Evolutionary conservation across 2,888 invertebrate species (phyloP), one percentile per base, ranked within the genome.

Genomic region (Mythimna vitellina): DNA sequence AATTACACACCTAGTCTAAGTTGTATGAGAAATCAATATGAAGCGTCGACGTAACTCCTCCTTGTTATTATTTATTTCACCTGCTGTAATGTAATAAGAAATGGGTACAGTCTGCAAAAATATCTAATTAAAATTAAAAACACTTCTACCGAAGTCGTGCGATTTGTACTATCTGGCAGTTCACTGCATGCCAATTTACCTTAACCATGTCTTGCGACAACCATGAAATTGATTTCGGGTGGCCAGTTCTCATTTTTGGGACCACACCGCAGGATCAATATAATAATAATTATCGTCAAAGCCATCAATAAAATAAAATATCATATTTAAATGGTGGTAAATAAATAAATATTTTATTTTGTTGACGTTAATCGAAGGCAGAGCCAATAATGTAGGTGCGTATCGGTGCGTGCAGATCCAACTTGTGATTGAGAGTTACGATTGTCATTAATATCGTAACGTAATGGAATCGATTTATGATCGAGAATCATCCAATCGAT

Each of bases 391-490:
- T 84, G 86, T 88, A 87, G 86, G 87, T 88, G 89, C 87, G 87
- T 89, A 88, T 88, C 87, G 80, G 83, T 88, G 89, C 89, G 87
- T 88, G 90, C 90, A 88, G 89, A 89, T 91, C 88, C 89, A 87
- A 89, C 87, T 88, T 89, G 91, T 92, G 93, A 94, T 93, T 92
- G 90, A 93, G 92, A 94, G 92, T 93, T 94, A 94, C 92, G 93
- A 93, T 92, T 93, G 92, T 92, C 93, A 93, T 94, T 94, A 92
- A 93, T 93, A 93, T 91, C 86, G 92, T 93, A 93, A 93, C 86
- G 92, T 93, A 93, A 93, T 93, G 93, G 91, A 91, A 78, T 89
- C 90, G 89, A 94, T 94, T 94, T 94, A 94, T 92, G 93, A 84
- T 89, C 90, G 85, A 87, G 89, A 89, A 93, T 92, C 92, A 92